phyloP scores from a whole-genome alignment of 2,888 invertebrate species.

The Acronicta leporina region DNA sequence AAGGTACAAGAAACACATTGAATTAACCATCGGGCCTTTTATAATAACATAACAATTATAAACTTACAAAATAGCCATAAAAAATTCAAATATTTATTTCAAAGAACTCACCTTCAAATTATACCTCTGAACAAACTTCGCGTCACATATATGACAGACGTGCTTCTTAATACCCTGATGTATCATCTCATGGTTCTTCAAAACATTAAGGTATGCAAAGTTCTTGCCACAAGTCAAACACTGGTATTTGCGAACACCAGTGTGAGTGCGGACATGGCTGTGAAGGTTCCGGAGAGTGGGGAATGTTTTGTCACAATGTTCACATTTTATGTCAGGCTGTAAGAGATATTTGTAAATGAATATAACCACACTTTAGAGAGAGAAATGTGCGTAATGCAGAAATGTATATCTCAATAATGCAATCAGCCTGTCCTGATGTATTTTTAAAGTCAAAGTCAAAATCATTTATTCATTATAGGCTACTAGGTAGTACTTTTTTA shows the following conservation, averaged over 20 bases:
- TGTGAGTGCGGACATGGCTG: constrained; percentile 90
- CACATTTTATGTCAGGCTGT: constrained; percentile 86
- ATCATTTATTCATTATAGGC: no score
- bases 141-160: constrained; percentile 92
- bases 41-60: no score
- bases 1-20: no score
- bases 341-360: constrained; percentile 25
- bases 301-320: constrained; percentile 81
- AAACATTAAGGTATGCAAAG: constrained; percentile 91
- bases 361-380: not conserved
- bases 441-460: no score
- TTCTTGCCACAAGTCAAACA: constrained; percentile 90
- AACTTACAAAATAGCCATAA: not conserved
- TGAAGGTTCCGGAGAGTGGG: constrained; percentile 89
- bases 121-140: constrained; percentile 83
- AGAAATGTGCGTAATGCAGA: no score
- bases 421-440: no score
- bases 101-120: constrained; percentile 78
- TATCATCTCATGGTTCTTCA: constrained; percentile 92
- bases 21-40: no score
- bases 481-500: no score
- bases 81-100: not conserved
- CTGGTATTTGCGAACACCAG: constrained; percentile 89
- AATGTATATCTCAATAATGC: no score
- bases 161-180: constrained; percentile 92